Base-by-base conservation (phyloP, 2,797 vertebrate species). In the Hylomyscus alleni region DNA sequence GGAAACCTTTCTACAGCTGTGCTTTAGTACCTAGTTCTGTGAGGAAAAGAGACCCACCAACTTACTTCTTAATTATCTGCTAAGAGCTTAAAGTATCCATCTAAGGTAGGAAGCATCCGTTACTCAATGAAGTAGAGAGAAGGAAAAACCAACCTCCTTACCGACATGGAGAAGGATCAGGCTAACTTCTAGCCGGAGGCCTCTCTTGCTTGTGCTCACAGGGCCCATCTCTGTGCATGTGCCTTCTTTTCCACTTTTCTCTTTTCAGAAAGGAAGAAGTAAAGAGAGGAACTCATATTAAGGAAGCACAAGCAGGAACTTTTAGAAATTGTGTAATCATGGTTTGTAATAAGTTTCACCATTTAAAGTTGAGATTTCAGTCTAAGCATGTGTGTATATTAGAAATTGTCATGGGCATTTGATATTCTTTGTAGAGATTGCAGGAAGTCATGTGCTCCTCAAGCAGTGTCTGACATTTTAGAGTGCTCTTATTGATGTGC, bases 151-250 rank as follows among this genome's bases (percentile, higher is more conserved):
- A 67, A 82, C 20, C 77, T 34, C 84, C 98, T 99, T 98, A 99
- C 99, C 98, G 22, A 92, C 22, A 26, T 62, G 8, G 0, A 94
- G 91, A 2, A 98, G 97, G 95, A 98, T 93, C 90, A 98, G 97
- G 62, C 95, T 90, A 93, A 98, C 75, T 1, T 73, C 95, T 93
- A 98, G 93, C 60, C 97, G 1, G 17, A 97, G 69, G 10, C 93
- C 0, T 0, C 92, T 65, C 73, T 84, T 95, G 13, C 90, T 15
- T 56, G 77, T 86, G 58, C 77, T 86, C 92, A 50, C 52, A 15
- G 90, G 14, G 88, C 93, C 97, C 98, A 98, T 99, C 87, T 98
- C 97, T 97, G 20, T 75, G 40, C 92, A 6, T 65, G 76, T 10
- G 69, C 34, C n/a, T 82, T 44, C 69, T 73, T 50, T 20, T 50